These are phyloP conservation scores for Pachyramphus minor DNA, from an alignment of 2,113 vertebrate genomes.

Conservation along the genomic window DNA sequence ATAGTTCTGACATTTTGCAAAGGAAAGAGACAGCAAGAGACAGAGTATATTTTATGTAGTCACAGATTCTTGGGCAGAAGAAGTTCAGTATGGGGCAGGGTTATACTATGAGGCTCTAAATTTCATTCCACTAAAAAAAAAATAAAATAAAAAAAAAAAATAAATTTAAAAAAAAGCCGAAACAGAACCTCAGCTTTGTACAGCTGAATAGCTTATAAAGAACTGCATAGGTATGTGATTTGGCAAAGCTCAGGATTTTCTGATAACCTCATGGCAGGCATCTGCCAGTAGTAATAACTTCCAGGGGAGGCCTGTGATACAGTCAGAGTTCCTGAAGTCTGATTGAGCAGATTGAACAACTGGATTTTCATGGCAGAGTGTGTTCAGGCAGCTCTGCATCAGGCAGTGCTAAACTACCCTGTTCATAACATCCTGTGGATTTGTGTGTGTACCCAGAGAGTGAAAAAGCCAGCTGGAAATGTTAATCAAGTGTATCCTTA, in stretches of 20 bases:
- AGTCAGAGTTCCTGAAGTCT: too few relatives aligned
- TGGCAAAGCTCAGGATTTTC: neutral
- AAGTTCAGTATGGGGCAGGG: neutral
- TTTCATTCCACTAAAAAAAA: neutral
- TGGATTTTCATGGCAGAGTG: neutral
- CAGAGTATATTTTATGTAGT: neutral
- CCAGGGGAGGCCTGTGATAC: rapidly evolving
- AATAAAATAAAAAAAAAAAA: neutral
- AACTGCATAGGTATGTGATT: neutral
- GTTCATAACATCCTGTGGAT: neutral
- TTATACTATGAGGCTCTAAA: neutral
- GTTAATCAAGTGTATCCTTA: rapidly evolving
- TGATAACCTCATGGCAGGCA: neutral
- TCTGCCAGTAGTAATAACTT: neutral
- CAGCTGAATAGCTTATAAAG: neutral
- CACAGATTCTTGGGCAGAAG: neutral
- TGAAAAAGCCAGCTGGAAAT: neutral
- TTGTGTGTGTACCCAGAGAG: neutral
- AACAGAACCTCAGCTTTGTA: neutral
- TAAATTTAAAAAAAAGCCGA: neutral
- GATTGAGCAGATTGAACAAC: neutral
- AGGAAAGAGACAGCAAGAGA: neutral
- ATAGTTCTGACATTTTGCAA: neutral
- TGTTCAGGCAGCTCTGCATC: neutral
- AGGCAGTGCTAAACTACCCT: neutral